These are phyloP conservation scores for Nycticorax nycticorax DNA, from an alignment of 2,113 vertebrate species.

Conservation along the genomic window DNA sequence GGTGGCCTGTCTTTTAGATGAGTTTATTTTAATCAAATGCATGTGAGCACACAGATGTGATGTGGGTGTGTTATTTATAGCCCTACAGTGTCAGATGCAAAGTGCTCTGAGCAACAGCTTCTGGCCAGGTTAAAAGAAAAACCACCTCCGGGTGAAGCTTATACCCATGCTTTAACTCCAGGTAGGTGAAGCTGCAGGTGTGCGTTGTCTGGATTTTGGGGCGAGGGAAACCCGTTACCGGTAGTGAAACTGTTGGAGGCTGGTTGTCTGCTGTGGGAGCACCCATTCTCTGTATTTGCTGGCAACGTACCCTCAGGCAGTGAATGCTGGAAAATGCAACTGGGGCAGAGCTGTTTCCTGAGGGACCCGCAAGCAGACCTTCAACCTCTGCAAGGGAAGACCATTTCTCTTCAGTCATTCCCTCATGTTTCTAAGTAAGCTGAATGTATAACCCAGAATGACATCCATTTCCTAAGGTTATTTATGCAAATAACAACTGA, in stretches of 20 bases:
- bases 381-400: not conserved
- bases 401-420: not conserved
- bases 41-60: not conserved
- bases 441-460: not conserved
- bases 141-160: not conserved
- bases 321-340: not conserved
- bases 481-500: not conserved
- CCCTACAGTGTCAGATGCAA: not conserved
- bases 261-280: not conserved
- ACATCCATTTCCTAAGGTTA: not conserved
- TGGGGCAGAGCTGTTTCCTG: not conserved
- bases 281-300: not conserved
- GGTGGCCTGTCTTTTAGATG: not conserved
- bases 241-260: not conserved
- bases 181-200: not conserved
- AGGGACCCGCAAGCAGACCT: not conserved
- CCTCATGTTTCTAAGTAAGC: not conserved
- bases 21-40: not conserved
- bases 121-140: not conserved
- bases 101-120: not conserved
- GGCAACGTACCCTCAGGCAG: not conserved
- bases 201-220: not conserved
- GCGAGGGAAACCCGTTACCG: not conserved
- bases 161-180: not conserved
- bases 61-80: not conserved